Base-by-base conservation (phyloP, 2,797 vertebrate species). In the Carcharodon carcharias region DNA sequence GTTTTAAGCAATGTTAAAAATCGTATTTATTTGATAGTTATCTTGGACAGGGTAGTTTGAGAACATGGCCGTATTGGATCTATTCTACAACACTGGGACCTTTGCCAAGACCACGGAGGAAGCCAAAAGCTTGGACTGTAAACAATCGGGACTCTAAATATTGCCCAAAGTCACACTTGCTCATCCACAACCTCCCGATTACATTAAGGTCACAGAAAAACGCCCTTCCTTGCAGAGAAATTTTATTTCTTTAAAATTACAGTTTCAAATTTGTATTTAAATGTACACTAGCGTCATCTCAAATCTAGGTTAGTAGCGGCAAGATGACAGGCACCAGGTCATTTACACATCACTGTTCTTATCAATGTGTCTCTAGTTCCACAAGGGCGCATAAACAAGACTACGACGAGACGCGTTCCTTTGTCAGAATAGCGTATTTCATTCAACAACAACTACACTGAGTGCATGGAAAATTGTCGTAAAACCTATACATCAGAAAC, bases 301-400 rank as follows among this genome's bases (percentile, higher is more conserved):
- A 93, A 45, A 93, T 93, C 61, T 93, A 93, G 35, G 23, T 93
- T 18, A 61, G n/a, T 45, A 65, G 63, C 91, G n/a, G 63, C 61
- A 67, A 93, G 56, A 93, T 67, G 61, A 93, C 61, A 65, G 88
- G 61, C 91, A 45, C 63, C 91, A 67, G 91, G 91, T 67, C 61
- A 93, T 67, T 93, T 93, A 67, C 61, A 65, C 91, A 67, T 93
- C 63, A 6, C 91, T 93, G 23, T 93, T 93, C 91, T 67, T 45
- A 45, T 93, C 61, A 93, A 67, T 93, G 91, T 93, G 18, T 2
- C 58, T 35, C 89, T 92, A 67, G 91, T 45, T 93, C 91, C 61
- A 93, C 91, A 67, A 67, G 61, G 91, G 61, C 63, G 91, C 91
- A 93, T 93, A 93, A 93, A 93, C 91, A 93, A 67, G 91, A 67